Percentiles rank a stretch among this genome's conserved stretches.
These are phyloP conservation scores for Acipenser transmontanus DNA, from an alignment of 2,797 vertebrate species.

Conservation along the genomic window DNA sequence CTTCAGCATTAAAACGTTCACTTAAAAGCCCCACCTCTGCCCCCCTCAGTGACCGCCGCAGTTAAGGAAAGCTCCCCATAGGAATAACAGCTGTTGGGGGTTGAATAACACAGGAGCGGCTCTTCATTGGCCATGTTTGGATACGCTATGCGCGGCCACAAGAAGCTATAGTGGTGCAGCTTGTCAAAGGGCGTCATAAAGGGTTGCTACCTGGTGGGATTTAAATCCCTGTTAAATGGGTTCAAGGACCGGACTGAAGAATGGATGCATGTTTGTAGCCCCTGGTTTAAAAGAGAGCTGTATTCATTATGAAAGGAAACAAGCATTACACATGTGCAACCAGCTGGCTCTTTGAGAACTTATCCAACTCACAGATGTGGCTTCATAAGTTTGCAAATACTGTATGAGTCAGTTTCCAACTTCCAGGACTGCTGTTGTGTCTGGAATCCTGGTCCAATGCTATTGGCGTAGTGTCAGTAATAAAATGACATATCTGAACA, in stretches of 20 bases:
- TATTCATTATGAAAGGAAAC: neutral
- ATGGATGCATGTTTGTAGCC: neutral
- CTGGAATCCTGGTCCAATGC: no score
- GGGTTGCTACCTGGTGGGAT: neutral
- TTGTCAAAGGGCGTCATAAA: neutral
- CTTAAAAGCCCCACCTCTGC: conserved; percentile 2
- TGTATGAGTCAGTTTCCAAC: neutral
- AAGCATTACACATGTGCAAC: neutral
- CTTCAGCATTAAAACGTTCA: conserved; percentile 4
- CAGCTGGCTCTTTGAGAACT: conserved; percentile 7
- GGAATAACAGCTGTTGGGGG: conserved; percentile 16
- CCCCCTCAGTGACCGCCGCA: conserved; percentile 10
- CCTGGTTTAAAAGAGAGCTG: conserved; percentile 7
- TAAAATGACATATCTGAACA: no score
- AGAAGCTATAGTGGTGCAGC: neutral
- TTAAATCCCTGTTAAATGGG: no score
- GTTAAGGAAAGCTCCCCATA: conserved; percentile 10
- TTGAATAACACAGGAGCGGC: neutral
- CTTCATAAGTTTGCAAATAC: neutral
- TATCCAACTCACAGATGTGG: neutral
- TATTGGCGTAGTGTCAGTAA: no score
- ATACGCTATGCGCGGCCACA: neutral
- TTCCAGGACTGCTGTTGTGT: no score
- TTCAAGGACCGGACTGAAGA: neutral
- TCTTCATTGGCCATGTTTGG: neutral